A percentile compares a stretch with the other conserved stretches of the same genome.
Evolutionary conservation across 2,797 vertebrate genomes (phyloP).

Genomic region (Lagodon rhomboides): DNA sequence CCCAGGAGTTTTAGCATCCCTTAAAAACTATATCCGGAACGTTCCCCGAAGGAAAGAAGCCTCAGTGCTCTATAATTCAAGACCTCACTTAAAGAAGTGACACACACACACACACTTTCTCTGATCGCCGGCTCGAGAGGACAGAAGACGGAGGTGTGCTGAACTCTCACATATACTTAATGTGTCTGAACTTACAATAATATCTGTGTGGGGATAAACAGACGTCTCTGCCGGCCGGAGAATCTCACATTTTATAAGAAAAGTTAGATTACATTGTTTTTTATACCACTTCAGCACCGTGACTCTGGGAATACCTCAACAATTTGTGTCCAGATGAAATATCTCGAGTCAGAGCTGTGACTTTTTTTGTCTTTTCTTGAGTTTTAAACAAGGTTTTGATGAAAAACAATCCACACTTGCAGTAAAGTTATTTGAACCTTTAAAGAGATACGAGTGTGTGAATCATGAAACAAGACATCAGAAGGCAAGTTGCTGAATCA

Average conservation of each 20-base stretch:
- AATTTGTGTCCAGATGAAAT: background rate
- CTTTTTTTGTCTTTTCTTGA: background rate
- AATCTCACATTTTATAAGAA: background rate
- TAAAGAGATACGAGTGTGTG: too few species aligned
- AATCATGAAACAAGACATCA: background rate
- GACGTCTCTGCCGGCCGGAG: background rate
- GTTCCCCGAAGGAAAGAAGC: constrained; percentile 53
- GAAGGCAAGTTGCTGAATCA: background rate
- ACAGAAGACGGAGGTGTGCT: constrained; percentile 11
- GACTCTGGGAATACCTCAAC: background rate
- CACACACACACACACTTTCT: constrained; percentile 18
- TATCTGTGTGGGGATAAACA: too few species aligned
- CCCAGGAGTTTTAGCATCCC: constrained; percentile 36
- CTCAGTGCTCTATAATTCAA: constrained; percentile 67
- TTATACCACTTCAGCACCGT: too few species aligned
- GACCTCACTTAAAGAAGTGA: constrained; percentile 44
- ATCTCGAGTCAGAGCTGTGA: background rate
- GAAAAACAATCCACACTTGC: background rate
- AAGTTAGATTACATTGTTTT: background rate
- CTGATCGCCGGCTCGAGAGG: constrained; percentile 4
- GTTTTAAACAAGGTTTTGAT: too few species aligned
- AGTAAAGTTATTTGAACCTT: background rate
- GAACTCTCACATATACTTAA: background rate
- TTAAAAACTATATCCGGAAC: constrained; percentile 58
- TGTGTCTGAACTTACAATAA: background rate